Conservation (phyloP, 1,140 invertebrate genomes). For the Halictus rubicundus region DNA sequence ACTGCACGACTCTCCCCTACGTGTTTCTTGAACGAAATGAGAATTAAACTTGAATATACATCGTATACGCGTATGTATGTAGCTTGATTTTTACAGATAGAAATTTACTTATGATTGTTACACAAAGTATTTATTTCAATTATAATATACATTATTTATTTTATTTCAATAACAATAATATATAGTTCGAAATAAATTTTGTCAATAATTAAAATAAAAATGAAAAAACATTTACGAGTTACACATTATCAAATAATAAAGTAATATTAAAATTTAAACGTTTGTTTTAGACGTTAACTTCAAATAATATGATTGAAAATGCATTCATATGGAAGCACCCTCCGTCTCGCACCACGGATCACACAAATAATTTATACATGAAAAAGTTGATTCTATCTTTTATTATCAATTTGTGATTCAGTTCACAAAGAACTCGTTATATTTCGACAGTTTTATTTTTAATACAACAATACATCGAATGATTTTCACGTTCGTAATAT, state of each 20-base stretch:
- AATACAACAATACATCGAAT: neutral
- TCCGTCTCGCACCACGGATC: constrained; percentile 1
- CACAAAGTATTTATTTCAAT: too few relatives aligned
- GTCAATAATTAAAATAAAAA: neutral
- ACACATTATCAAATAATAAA: neutral
- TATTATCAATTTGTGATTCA: neutral
- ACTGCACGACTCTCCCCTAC: too few relatives aligned
- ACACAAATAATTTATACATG: neutral
- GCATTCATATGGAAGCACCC: neutral
- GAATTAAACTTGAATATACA: too few relatives aligned
- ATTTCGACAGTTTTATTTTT: neutral
- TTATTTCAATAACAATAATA: too few relatives aligned
- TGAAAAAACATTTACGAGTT: neutral
- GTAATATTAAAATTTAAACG: neutral
- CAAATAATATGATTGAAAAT: neutral
- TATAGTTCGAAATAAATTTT: neutral
- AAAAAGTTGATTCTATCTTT: neutral
- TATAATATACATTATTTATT: too few relatives aligned
- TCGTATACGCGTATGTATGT: too few relatives aligned
- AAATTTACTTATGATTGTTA: too few relatives aligned
- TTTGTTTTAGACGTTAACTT: neutral
- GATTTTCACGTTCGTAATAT: neutral
- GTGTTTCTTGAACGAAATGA: too few relatives aligned
- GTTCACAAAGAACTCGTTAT: neutral
- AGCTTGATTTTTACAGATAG: too few relatives aligned